Evolutionary conservation across 2,888 invertebrate genomes (phyloP), one percentile per base, ranked within the genome.

Genomic region (Drosophila prostipennis): DNA sequence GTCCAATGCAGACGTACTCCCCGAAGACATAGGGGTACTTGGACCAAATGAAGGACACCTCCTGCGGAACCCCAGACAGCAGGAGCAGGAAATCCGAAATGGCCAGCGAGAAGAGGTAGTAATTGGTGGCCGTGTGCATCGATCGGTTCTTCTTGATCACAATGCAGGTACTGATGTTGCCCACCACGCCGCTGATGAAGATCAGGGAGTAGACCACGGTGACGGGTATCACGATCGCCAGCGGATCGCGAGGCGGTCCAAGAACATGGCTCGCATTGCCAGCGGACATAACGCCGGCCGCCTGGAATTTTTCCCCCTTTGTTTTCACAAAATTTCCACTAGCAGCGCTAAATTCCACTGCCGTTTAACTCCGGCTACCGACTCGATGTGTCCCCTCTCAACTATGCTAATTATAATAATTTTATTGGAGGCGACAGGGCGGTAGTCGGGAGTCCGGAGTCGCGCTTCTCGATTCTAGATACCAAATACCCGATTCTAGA

Each of bases 21-120:
- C 97, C 97, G 89, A 97, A 96, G 3, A 95, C 93, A 85, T 96
- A 96, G 0, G 95, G 95, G 93, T 95, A 95, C 80, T 95, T 95
- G 1, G 93, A 95, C 96, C 96, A 96, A 61, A 96, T 95, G 40
- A 94, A 93, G 90, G 96, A 95, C 91, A 96, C 95, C 93, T 97
- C 97, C 77, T 95, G 95, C 0, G 97, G 97, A 84, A 97, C 94
- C 0, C 91, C 91, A 6, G 91, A 91, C 0, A 96, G 91, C 14
- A 97, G 92, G 14, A 97, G 92, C 26, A 97, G 92, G 39, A 97
- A 93, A 91, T 97, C 97, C 2, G 97, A 97, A 71, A 97, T 94
- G 6, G 97, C 96, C 89, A 97, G 92, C 90, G 96, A 96, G 92
- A 97, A 97, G 61, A 97, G 93, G 90, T 97, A 97, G 89, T 95